These are phyloP conservation scores for Australoheros facetus DNA, from an alignment of 2,797 vertebrate species.

Conservation along the genomic window DNA sequence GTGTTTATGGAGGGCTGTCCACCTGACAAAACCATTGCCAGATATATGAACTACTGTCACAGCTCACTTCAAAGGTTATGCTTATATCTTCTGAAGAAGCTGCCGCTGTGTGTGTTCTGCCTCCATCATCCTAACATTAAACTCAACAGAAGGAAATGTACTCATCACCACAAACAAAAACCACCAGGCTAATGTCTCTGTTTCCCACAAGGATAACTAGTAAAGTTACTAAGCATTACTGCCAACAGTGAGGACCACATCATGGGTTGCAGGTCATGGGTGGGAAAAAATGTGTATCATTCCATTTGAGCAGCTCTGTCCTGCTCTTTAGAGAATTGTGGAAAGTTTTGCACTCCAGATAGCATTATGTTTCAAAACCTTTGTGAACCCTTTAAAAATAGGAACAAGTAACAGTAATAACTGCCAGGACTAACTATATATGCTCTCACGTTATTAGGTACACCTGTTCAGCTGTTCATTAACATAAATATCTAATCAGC, in stretches of 20 bases:
- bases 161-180: conserved; percentile 41
- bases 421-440: not conserved
- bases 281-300: not conserved
- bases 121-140: conserved; percentile 42
- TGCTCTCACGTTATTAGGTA: not conserved
- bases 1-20: conserved; percentile 69
- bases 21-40: conserved; percentile 74
- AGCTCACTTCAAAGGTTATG: conserved; percentile 67
- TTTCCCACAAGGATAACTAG: conserved; percentile 20
- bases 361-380: not conserved
- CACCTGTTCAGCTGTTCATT: not conserved
- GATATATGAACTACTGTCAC: conserved; percentile 74
- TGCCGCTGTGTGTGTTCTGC: conserved; percentile 64
- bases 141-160: conserved; percentile 57
- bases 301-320: not conserved
- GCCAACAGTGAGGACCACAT: not conserved
- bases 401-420: not conserved
- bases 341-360: not conserved
- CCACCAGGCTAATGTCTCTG: conserved; percentile 8
- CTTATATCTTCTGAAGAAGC: conserved; percentile 68
- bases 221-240: not conserved
- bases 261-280: not conserved
- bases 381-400: not conserved
- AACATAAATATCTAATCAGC: not conserved
- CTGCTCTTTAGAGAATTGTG: not conserved